Evolutionary conservation across 2,888 invertebrate species (phyloP).

Genomic region (Cantharis nigra): DNA sequence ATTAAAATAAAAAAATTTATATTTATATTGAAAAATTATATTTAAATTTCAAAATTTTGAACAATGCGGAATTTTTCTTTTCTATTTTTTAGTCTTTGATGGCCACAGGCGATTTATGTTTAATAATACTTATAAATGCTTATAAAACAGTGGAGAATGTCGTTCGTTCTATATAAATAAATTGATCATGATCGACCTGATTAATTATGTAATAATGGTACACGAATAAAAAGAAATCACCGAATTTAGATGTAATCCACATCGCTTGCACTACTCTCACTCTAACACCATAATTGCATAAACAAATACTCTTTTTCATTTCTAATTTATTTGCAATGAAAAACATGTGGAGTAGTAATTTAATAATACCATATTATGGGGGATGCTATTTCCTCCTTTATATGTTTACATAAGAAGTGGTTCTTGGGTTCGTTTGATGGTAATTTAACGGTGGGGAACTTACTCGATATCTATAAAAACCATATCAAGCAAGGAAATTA

Average conservation of each 20-base stretch:
- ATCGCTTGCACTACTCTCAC: background rate
- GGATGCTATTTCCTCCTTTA: conserved; percentile 19
- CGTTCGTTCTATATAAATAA: background rate
- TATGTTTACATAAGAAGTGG: conserved; percentile 11
- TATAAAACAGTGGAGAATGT: background rate
- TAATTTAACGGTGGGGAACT: conserved; percentile 7
- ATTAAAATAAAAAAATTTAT: no score
- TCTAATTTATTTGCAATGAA: background rate
- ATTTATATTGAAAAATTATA: no score
- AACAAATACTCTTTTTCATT: background rate
- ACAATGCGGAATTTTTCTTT: no score
- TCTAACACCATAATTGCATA: background rate
- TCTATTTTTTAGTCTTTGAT: no score
- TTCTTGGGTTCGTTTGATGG: conserved; percentile 1
- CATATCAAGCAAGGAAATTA: background rate
- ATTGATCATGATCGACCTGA: background rate
- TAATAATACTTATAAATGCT: background rate
- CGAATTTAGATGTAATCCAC: background rate
- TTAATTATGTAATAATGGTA: background rate
- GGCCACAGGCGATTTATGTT: no score
- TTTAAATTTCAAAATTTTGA: no score
- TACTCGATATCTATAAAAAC: conserved; percentile 24
- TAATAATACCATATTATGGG: conserved; percentile 2
- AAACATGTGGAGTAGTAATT: background rate
- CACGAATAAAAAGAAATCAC: background rate